Evolutionary conservation across 2,888 invertebrate genomes (phyloP).

Genomic region (Ectropis crepuscularia): DNA sequence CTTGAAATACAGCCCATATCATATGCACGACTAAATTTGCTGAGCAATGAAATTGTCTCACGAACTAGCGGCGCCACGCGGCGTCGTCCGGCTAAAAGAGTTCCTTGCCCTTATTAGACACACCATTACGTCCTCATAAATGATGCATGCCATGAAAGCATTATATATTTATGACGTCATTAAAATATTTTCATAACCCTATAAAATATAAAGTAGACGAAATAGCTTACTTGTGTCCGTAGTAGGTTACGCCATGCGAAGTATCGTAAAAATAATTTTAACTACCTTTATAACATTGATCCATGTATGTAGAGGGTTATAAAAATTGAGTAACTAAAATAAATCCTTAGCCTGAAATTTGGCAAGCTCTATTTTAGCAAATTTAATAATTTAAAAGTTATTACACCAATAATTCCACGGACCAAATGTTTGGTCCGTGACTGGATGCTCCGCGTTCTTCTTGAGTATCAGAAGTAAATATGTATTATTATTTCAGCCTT

Average conservation of each 20-base stretch:
- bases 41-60: slow-evolving; percentile 62
- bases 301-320: slow-evolving; percentile 27
- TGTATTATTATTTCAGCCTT: no score
- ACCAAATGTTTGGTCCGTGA: no score
- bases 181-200: slow-evolving; percentile 45
- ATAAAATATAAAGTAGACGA: slow-evolving; percentile 34
- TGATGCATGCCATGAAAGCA: slow-evolving; percentile 59
- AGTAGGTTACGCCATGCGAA: slow-evolving; percentile 29
- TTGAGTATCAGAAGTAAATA: no score
- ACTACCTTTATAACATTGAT: slow-evolving; percentile 29
- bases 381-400: no score
- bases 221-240: slow-evolving; percentile 27
- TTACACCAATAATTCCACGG: no score
- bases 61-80: slow-evolving; percentile 61
- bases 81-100: slow-evolving; percentile 55
- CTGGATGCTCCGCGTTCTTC: no score
- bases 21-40: slow-evolving; percentile 41
- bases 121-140: slow-evolving; percentile 48
- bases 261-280: slow-evolving; percentile 35
- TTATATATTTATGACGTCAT: slow-evolving; percentile 51
- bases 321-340: slow-evolving; percentile 16
- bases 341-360: neutral
- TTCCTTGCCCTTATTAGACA: slow-evolving; percentile 52
- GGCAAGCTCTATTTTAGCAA: no score
- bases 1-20: slow-evolving; percentile 44